These are phyloP conservation scores for Luperina nickerlii DNA, from an alignment of 2,888 invertebrate species.

Conservation along the genomic window DNA sequence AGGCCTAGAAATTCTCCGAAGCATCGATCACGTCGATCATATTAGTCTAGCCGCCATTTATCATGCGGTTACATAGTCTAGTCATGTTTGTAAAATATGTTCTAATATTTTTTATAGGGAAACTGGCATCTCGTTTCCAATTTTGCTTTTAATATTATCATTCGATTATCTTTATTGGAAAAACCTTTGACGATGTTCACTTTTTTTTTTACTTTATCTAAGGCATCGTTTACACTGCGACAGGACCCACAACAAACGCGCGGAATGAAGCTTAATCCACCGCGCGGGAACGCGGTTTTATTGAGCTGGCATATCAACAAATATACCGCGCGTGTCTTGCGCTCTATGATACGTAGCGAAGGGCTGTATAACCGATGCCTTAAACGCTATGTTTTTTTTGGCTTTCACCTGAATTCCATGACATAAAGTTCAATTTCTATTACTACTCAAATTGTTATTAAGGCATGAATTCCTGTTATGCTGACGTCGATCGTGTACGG, in stretches of 20 bases:
- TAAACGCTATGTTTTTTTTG: background rate
- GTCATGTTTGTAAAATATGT: conserved; percentile 22
- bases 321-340: background rate
- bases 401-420: background rate
- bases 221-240: background rate
- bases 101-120: conserved; percentile 21
- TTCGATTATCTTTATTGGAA: conserved; percentile 14
- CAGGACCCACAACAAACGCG: background rate
- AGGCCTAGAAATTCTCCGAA: conserved; percentile 9
- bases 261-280: background rate
- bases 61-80: conserved; percentile 32
- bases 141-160: conserved; percentile 18
- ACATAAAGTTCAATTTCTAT: background rate
- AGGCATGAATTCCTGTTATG: too few relatives aligned
- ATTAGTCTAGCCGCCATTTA: conserved; percentile 49
- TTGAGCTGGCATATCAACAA: background rate
- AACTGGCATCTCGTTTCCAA: background rate
- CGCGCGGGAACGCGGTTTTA: background rate
- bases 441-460: background rate
- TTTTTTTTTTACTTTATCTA: background rate
- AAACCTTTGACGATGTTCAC: background rate
- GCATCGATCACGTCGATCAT: conserved; percentile 60
- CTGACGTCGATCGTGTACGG: too few relatives aligned
- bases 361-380: background rate
- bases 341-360: background rate